Conservation (phyloP, 2,797 vertebrate genomes). For the Syngnathus rostellatus region DNA sequence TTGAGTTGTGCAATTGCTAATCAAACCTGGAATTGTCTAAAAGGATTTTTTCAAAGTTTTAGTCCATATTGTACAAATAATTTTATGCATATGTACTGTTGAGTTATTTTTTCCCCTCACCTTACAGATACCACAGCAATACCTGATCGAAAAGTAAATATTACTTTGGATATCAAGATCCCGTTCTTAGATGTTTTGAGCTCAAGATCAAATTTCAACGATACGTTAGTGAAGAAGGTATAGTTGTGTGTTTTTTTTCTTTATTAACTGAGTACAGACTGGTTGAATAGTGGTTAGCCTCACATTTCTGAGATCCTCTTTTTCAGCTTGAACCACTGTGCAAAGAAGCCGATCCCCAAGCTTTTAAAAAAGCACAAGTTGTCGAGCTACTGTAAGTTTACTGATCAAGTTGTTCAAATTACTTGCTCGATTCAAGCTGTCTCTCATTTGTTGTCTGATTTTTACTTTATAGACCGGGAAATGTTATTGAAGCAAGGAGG, state of each 20-base stretch:
- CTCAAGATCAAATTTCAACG: conserved; percentile 44
- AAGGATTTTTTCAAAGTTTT: background rate
- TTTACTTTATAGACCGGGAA: conserved; percentile 34
- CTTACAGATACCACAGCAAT: conserved; percentile 30
- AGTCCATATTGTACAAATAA: background rate
- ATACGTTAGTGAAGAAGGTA: conserved; percentile 37
- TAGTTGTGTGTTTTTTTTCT: background rate
- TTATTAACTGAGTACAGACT: background rate
- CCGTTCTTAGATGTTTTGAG: conserved; percentile 21
- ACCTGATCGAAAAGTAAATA: conserved; percentile 42
- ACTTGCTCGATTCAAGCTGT: background rate
- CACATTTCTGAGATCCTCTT: background rate
- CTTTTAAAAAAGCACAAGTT: conserved; percentile 44
- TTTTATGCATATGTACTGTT: no score
- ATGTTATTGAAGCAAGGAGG: conserved; percentile 40
- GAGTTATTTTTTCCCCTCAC: background rate
- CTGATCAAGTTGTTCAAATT: background rate
- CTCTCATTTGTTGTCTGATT: background rate
- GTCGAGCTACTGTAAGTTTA: conserved; percentile 44
- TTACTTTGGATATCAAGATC: conserved; percentile 42
- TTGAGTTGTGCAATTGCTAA: background rate
- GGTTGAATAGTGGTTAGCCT: background rate
- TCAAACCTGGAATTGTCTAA: background rate
- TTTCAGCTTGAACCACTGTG: conserved; percentile 49
- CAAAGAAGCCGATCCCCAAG: conserved; percentile 37